phyloP scores from a whole-genome alignment of 2,113 vertebrate species.

The Scartelaos histophorus region DNA sequence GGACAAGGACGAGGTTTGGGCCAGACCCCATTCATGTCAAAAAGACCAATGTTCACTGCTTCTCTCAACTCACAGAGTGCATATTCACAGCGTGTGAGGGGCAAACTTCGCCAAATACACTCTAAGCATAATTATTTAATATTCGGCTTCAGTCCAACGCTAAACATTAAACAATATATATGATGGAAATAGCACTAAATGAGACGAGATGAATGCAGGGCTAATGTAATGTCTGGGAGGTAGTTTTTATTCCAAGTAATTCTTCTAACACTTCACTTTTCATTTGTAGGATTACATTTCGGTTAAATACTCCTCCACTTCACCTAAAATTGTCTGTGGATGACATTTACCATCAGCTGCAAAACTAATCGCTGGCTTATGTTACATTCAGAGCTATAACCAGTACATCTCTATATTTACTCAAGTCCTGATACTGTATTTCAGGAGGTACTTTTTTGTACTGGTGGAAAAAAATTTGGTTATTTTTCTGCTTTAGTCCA shows the following conservation, averaged over 20 bases:
- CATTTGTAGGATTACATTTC: constrained; percentile 24
- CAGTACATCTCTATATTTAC: constrained; percentile 14
- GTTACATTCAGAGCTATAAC: constrained; percentile 8
- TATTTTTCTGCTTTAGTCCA: too few species aligned
- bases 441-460: too few species aligned
- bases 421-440: too few species aligned
- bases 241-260: constrained; percentile 10
- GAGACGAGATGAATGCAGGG: constrained; percentile 30
- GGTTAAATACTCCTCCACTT: constrained; percentile 29
- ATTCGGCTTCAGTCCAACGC: constrained; percentile 37
- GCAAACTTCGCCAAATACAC: constrained; percentile 29
- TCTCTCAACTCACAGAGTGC: constrained; percentile 20
- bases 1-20: constrained; percentile 50
- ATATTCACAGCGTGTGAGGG: constrained; percentile 20
- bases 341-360: constrained; percentile 19
- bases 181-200: constrained; percentile 22
- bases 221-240: constrained; percentile 27
- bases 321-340: constrained; percentile 11
- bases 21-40: constrained; percentile 23
- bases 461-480: too few species aligned
- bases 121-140: constrained; percentile 30
- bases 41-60: constrained; percentile 27
- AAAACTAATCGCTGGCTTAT: constrained; percentile 26
- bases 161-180: constrained; percentile 44
- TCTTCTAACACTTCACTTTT: constrained; percentile 33